These are phyloP conservation scores for Diarsia dahlii DNA, from an alignment of 2,888 invertebrate genomes.

Conservation along the genomic window DNA sequence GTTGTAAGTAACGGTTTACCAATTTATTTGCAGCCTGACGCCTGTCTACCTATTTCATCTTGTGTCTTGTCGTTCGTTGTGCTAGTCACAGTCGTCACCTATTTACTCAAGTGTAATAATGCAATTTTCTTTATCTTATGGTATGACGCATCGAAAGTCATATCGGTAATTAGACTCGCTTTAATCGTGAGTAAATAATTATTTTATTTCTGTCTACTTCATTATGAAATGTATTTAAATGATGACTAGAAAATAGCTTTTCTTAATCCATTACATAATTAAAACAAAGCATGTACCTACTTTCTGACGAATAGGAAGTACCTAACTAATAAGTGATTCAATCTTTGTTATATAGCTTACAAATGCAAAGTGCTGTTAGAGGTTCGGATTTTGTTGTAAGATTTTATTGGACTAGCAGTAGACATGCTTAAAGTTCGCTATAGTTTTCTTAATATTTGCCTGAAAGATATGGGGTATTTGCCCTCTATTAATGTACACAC, in stretches of 20 bases:
- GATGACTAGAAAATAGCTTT: background rate
- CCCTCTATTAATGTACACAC: background rate
- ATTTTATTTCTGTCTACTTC: background rate
- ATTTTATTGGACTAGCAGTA: background rate
- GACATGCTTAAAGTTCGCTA: constrained; percentile 7
- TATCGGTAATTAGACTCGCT: background rate
- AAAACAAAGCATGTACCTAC: no score
- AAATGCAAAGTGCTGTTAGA: constrained; percentile 28
- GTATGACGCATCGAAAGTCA: background rate
- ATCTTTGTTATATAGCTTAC: constrained; percentile 25
- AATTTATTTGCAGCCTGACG: constrained; percentile 7
- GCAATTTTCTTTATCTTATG: background rate
- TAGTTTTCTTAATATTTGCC: constrained; percentile 18
- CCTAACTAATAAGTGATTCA: no score
- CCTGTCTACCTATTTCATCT: background rate
- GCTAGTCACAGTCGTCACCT: background rate
- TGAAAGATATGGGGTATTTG: no score
- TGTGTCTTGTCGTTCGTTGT: constrained; percentile 1
- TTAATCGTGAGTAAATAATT: background rate
- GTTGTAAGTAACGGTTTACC: background rate
- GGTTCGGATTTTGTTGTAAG: background rate
- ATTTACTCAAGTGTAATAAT: constrained; percentile 13
- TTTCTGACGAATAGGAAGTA: no score
- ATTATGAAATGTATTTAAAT: background rate
- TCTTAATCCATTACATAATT: no score